Percentiles rank a stretch among this genome's conserved stretches.
These are phyloP conservation scores for Eilema depressum DNA, from an alignment of 2,888 invertebrate species.

Conservation along the genomic window DNA sequence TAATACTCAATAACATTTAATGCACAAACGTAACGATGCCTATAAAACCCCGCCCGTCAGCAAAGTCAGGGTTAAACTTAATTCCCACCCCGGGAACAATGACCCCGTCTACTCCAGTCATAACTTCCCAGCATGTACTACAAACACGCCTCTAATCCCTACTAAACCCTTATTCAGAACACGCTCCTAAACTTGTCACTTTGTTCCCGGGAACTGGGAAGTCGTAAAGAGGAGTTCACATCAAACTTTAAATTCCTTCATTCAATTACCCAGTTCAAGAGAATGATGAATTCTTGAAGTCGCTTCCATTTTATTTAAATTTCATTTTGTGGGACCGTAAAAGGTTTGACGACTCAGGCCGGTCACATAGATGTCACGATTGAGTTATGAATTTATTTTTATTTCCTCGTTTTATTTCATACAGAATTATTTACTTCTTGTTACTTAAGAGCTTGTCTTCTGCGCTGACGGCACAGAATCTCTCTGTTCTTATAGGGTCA, in stretches of 20 bases:
- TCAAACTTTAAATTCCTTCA: conserved; percentile 33
- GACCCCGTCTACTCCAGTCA: background rate
- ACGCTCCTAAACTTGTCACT: conserved; percentile 32
- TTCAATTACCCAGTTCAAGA: conserved; percentile 42
- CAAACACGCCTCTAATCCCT: conserved; percentile 12
- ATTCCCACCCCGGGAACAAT: background rate
- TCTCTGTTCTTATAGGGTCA: no score
- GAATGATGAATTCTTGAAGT: conserved; percentile 47
- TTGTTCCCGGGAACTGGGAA: conserved; percentile 27
- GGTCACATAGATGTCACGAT: conserved; percentile 1
- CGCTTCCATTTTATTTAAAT: conserved; percentile 46
- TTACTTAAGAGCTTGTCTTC: no score
- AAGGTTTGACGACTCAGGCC: conserved; percentile 43
- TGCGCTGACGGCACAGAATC: no score
- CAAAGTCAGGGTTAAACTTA: background rate
- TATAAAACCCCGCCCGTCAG: background rate
- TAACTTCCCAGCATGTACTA: conserved; percentile 1
- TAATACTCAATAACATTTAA: background rate
- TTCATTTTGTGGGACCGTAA: conserved; percentile 46
- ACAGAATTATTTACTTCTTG: background rate
- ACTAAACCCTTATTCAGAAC: conserved; percentile 9
- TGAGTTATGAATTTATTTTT: background rate
- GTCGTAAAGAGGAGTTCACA: conserved; percentile 19
- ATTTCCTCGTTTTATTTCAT: no score
- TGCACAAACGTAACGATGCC: background rate